Base-by-base conservation (phyloP, 2,888 invertebrate genomes). In the Diachrysia chrysitis region DNA sequence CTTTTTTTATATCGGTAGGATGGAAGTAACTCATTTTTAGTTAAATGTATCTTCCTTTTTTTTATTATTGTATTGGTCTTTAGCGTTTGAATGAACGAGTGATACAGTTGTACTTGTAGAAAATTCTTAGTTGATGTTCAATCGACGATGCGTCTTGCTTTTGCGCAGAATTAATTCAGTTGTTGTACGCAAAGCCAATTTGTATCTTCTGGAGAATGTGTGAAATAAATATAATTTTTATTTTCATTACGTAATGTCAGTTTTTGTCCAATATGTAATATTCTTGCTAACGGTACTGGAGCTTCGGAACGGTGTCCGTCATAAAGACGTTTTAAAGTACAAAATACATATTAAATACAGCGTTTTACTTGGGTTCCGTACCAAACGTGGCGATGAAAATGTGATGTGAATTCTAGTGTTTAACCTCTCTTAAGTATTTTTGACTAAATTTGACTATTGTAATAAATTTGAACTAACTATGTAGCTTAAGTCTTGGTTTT, bases 241-340 rank as follows among this genome's bases (percentile, higher is more conserved):
- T n/a, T n/a, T n/a, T n/a, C n/a, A n/a, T n/a, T n/a, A n/a, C n/a
- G n/a, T n/a, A n/a, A n/a, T n/a, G n/a, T n/a, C n/a, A n/a, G 37
- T n/a, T n/a, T 42, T 2, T 42, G 19, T 48, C 9, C 4, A 19
- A 1, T 17, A 17, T 10, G 19, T 51, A 21, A 21, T 21, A n/a
- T 21, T 21, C 21, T 51, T 51, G 19, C 21, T 12, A 21, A 21
- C 48, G 61, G 69, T 58, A 78, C 63, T 42, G 46, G 4, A 53
- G 6, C 63, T 78, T 48, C 54, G 53, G 57, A 10, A 9, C 25
- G 42, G 61, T 19, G 12, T 69, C n/a, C 19, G 76, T 75, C 79
- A 58, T 57, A 16, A 61, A 63, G 67, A 48, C 65, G 77, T 64
- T 71, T 70, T 46, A 76, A 71, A 76, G 76, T 79, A 79, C 80